A percentile compares a stretch with the other conserved stretches of the same genome.
Conservation (phyloP, 2,888 invertebrate genomes). For the Oligia latruncula region DNA sequence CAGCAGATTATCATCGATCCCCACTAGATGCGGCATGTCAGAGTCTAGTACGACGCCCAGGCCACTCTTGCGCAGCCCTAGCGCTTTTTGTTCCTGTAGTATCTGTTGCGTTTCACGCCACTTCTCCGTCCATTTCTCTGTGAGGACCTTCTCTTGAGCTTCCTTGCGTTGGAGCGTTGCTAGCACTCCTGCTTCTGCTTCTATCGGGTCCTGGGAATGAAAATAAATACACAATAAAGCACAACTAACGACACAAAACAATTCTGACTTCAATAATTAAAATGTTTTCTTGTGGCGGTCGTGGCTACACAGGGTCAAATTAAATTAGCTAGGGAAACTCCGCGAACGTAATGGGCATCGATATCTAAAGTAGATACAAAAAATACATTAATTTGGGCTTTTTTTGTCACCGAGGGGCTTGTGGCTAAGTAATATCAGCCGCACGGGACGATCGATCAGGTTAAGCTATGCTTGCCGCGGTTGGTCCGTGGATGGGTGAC, state of each 20-base stretch:
- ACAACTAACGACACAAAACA: neutral
- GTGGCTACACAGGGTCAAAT: neutral
- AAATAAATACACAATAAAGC: neutral
- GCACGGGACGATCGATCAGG: no score
- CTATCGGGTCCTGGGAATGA: slow-evolving; percentile 84
- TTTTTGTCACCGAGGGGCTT: no score
- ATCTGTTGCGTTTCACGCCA: slow-evolving; percentile 98
- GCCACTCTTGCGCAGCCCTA: slow-evolving; percentile 96
- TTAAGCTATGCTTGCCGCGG: no score
- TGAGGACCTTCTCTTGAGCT: slow-evolving; percentile 96
- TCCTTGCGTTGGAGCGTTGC: slow-evolving; percentile 97
- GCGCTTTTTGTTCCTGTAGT: slow-evolving; percentile 95
- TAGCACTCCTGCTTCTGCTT: slow-evolving; percentile 92
- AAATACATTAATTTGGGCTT: no score
- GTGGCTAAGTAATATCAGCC: no score
- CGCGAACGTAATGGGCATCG: no score
- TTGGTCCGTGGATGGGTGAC: no score
- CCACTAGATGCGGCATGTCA: slow-evolving; percentile 97
- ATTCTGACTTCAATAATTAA: neutral
- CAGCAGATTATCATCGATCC: slow-evolving; percentile 96
- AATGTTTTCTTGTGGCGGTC: neutral
- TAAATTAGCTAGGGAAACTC: no score
- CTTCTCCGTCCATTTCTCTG: slow-evolving; percentile 98
- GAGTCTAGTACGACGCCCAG: slow-evolving; percentile 97
- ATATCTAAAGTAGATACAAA: no score